Conservation (phyloP, 2,888 invertebrate species). For the Drosophila pseudotalamancana region DNA sequence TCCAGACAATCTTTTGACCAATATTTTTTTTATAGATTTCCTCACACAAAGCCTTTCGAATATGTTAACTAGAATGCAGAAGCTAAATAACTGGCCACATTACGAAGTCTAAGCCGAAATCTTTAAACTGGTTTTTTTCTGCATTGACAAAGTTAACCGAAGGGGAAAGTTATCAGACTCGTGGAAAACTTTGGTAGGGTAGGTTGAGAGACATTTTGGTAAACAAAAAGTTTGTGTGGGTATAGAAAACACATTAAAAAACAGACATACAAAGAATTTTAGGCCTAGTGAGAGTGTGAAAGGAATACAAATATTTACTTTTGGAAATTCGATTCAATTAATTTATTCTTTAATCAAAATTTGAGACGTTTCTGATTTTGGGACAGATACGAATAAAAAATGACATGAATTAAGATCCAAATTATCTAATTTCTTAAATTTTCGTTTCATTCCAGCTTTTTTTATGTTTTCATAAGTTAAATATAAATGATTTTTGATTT, state of each 20-base stretch:
- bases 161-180: slow-evolving; percentile 49
- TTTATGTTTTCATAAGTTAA: no score
- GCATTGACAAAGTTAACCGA: slow-evolving; percentile 29
- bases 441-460: no score
- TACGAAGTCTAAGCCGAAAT: slow-evolving; percentile 3
- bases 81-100: slow-evolving; percentile 1
- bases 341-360: no score
- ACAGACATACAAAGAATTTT: background rate
- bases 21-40: background rate
- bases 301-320: background rate
- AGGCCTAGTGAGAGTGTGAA: no score
- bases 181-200: slow-evolving; percentile 46
- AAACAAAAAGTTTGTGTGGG: background rate
- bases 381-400: no score
- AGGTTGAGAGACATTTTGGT: slow-evolving; percentile 41
- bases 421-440: no score
- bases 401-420: no score
- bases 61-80: slow-evolving; percentile 53
- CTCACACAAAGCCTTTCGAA: slow-evolving; percentile 38
- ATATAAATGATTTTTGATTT: no score
- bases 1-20: slow-evolving; percentile 1
- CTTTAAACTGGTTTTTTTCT: slow-evolving; percentile 26
- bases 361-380: no score
- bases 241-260: background rate
- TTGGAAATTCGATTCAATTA: background rate